Evolutionary conservation across 2,888 invertebrate species (phyloP).

Genomic region (Acronicta alni): DNA sequence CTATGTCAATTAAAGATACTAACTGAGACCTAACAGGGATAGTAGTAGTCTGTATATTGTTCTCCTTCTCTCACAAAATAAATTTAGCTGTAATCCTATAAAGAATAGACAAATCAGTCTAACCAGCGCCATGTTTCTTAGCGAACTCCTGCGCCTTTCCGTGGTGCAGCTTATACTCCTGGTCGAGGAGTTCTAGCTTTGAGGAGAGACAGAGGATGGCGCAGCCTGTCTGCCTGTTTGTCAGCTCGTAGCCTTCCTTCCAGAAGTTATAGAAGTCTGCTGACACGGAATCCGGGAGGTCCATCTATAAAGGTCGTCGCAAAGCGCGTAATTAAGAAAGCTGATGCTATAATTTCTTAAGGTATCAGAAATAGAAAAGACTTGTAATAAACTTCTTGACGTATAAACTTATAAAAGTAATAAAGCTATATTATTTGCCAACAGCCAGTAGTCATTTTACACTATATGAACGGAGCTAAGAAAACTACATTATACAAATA

Average conservation of each 20-base stretch:
- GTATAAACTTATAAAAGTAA: too few species aligned
- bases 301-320: conserved; percentile 55
- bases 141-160: conserved; percentile 78
- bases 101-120: conserved; percentile 16
- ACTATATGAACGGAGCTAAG: too few species aligned
- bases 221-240: conserved; percentile 70
- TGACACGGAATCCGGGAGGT: conserved; percentile 64
- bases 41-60: too few species aligned
- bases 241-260: conserved; percentile 67
- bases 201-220: conserved; percentile 74
- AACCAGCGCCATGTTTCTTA: conserved; percentile 77
- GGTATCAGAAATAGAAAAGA: too few species aligned
- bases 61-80: too few species aligned
- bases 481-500: too few species aligned
- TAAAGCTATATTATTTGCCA: too few species aligned
- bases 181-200: conserved; percentile 74
- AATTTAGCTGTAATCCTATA: not conserved
- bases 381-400: too few species aligned
- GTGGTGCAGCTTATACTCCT: conserved; percentile 74
- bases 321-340: not conserved
- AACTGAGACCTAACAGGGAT: too few species aligned
- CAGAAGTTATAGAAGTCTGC: conserved; percentile 74
- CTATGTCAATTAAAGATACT: too few species aligned
- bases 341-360: too few species aligned
- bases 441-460: too few species aligned